A percentile compares a stretch with the other conserved stretches of the same genome.
Evolutionary conservation across 2,113 vertebrate species (phyloP).

Genomic region (Myotis davidii): DNA sequence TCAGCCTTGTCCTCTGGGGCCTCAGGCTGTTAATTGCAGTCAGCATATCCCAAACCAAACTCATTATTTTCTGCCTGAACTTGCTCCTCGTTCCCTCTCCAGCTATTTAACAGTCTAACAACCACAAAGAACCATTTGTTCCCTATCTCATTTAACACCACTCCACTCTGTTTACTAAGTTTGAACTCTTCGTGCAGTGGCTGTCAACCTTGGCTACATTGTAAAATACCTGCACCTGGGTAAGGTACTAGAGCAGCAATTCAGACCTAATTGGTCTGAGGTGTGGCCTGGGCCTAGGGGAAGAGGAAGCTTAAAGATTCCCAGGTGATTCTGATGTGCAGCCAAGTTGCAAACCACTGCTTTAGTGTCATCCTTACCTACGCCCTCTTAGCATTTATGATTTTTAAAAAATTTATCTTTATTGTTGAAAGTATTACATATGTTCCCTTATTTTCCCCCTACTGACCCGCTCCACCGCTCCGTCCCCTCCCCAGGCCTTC

Average conservation of each 20-base stretch:
- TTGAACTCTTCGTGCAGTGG: background rate
- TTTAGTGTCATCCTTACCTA: background rate
- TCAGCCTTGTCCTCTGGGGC: background rate
- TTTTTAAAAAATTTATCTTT: background rate
- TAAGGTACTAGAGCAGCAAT: background rate
- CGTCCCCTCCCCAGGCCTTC: too few relatives aligned
- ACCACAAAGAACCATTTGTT: constrained; percentile 66
- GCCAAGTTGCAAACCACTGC: background rate
- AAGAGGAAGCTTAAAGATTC: background rate
- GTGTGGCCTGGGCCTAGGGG: background rate
- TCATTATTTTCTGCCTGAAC: constrained; percentile 67
- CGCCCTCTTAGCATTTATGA: background rate
- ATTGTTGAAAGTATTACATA: too few relatives aligned
- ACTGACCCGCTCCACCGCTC: too few relatives aligned
- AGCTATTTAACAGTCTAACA: constrained; percentile 31
- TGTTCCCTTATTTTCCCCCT: too few relatives aligned
- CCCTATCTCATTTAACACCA: constrained; percentile 61
- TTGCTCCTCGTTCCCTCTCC: constrained; percentile 43
- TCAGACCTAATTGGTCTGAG: background rate
- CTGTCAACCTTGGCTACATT: background rate
- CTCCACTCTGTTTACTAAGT: background rate
- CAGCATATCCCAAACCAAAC: background rate
- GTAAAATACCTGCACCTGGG: background rate
- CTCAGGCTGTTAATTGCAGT: background rate
- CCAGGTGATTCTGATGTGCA: background rate